Evolutionary conservation across 2,797 vertebrate species (phyloP), one percentile per base, ranked within the genome.

Genomic region (Rhincodon typus): DNA sequence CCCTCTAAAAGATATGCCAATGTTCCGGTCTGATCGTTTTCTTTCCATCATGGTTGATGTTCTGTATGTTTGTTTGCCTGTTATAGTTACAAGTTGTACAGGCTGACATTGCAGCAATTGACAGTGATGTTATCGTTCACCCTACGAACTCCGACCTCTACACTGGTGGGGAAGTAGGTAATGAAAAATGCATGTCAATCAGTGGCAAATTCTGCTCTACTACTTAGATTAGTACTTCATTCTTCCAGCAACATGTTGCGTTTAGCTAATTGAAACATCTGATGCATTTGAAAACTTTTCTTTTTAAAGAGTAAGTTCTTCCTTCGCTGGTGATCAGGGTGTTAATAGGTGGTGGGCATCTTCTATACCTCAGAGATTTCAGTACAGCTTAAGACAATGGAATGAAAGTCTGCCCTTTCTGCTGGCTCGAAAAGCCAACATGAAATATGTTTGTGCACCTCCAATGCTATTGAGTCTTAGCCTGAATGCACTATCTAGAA

Each of bases 51-150:
- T 97, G 97, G 98, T 98, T 98, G 98, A 98, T 98, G 96, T 97
- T 95, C 70, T 95, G 67, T 95, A 96, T 97, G 97, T 98, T 96
- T 98, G 98, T 98, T 98, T 98, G 98, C 98, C 98, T 98, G 97
- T 98, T 98, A 98, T 99, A 99, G 99, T 99, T 99, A 98, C 99
- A 99, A 99, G 99, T 99, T 99, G 99, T 99, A 98, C 98, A 99
- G 98, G 99, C 99, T 98, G 99, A 99, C 98, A 99, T 99, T 98
- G 98, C 99, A 98, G 98, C 97, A 97, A 98, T 99, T 98, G 98
- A 98, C 98, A 99, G 99, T 98, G 99, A 99, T 97, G 99, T 98
- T 98, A 98, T 99, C 97, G 97, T 99, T 98, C 99, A 99, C 98
- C 99, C 99, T 97, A 99, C 99, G 98, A 99, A 98, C 98, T 98